Conservation (phyloP, 1,140 invertebrate genomes). For the Pantala flavescens region DNA sequence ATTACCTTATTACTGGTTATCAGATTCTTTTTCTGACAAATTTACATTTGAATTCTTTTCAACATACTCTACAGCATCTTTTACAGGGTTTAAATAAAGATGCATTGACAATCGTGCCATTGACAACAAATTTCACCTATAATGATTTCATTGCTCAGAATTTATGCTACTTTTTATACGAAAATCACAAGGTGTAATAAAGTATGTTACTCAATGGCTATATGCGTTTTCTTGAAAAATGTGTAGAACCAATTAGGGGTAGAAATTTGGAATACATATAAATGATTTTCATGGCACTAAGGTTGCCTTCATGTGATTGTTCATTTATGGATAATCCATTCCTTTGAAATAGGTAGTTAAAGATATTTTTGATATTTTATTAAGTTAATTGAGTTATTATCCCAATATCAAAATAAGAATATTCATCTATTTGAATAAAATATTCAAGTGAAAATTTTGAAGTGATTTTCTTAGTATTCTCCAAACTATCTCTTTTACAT, state of each 20-base stretch:
- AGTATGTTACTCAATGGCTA: neutral
- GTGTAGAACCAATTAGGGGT: neutral
- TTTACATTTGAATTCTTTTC: too few species aligned
- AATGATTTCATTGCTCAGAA: neutral
- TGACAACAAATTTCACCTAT: neutral
- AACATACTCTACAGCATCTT: neutral
- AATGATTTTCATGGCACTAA: too few species aligned
- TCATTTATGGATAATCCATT: too few species aligned
- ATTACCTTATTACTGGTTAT: too few species aligned
- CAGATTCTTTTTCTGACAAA: too few species aligned
- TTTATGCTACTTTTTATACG: neutral
- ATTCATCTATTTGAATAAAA: neutral
- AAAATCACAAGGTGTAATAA: neutral
- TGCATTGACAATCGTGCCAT: neutral
- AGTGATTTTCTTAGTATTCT: conserved; percentile 40
- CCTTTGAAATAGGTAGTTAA: too few species aligned
- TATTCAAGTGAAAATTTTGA: neutral
- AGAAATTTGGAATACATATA: too few species aligned
- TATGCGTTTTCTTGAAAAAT: neutral
- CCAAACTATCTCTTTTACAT: conserved; percentile 34
- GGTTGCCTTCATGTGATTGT: too few species aligned
- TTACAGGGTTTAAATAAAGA: neutral
- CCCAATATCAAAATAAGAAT: too few species aligned
- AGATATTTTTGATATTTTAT: too few species aligned
- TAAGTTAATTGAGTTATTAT: too few species aligned